These are phyloP conservation scores for Betta splendens DNA, from an alignment of 2,797 vertebrate genomes.

Conservation along the genomic window DNA sequence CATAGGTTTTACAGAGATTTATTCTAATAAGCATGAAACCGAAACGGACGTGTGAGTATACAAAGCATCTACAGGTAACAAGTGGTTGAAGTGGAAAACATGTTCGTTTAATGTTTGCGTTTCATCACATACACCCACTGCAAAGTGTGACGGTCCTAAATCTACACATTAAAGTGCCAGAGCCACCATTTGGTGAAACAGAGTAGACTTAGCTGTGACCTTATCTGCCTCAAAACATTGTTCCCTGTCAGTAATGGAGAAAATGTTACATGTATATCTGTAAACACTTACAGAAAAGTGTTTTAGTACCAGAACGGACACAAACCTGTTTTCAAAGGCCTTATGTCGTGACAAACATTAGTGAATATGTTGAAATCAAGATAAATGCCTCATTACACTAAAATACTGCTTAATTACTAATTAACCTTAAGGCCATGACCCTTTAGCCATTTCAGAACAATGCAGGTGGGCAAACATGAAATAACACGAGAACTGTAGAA, in stretches of 20 bases:
- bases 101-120: slow-evolving; percentile 12
- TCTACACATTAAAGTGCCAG: slow-evolving; percentile 66
- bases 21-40: neutral
- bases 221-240: slow-evolving; percentile 19
- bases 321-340: slow-evolving; percentile 17
- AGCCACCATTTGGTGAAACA: slow-evolving; percentile 37
- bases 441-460: neutral
- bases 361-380: neutral
- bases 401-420: neutral
- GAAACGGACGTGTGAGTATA: slow-evolving; percentile 13
- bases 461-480: neutral
- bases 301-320: slow-evolving; percentile 3
- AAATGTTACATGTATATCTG: slow-evolving; percentile 16
- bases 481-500: neutral
- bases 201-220: slow-evolving; percentile 35
- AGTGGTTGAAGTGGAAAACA: slow-evolving; percentile 4
- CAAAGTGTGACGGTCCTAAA: slow-evolving; percentile 23
- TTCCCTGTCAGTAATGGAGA: slow-evolving; percentile 22
- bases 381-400: slow-evolving; percentile 8
- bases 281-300: slow-evolving; percentile 16
- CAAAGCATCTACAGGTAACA: slow-evolving; percentile 5
- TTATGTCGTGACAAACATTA: slow-evolving; percentile 13
- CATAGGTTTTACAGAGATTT: slow-evolving; percentile 26
- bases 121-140: slow-evolving; percentile 1
- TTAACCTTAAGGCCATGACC: neutral